Conservation (phyloP, 2,113 vertebrate genomes). For the Theristicus caerulescens region DNA sequence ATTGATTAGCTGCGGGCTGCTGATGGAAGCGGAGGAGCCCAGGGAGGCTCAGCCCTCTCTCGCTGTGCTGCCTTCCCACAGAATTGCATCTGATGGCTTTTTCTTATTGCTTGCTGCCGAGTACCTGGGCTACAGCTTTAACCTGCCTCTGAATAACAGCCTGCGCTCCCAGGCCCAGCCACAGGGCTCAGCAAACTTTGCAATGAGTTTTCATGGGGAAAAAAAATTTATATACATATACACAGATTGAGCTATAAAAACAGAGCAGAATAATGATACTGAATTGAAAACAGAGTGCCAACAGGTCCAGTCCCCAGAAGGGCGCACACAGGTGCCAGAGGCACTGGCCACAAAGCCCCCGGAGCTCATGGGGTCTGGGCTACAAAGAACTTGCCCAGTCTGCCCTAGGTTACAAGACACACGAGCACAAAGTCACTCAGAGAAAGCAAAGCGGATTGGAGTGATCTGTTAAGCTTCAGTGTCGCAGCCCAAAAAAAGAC, state of each 20-base stretch:
- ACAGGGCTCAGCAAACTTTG: background rate
- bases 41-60: background rate
- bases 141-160: background rate
- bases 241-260: background rate
- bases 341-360: background rate
- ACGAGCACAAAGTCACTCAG: background rate
- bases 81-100: background rate
- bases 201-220: background rate
- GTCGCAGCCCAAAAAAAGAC: background rate
- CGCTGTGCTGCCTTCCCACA: background rate
- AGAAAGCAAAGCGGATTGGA: background rate
- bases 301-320: background rate
- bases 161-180: background rate
- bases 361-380: background rate
- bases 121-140: background rate
- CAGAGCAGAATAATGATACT: background rate
- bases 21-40: background rate
- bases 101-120: background rate
- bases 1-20: background rate
- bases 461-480: fast-evolving
- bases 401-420: background rate
- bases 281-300: background rate
- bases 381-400: too few species aligned
- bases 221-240: too few species aligned
- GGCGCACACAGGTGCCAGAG: background rate